A percentile compares a stretch with the other conserved stretches of the same genome.
Evolutionary conservation across 1,140 invertebrate species (phyloP).

Genomic region (Meteorus sp.): DNA sequence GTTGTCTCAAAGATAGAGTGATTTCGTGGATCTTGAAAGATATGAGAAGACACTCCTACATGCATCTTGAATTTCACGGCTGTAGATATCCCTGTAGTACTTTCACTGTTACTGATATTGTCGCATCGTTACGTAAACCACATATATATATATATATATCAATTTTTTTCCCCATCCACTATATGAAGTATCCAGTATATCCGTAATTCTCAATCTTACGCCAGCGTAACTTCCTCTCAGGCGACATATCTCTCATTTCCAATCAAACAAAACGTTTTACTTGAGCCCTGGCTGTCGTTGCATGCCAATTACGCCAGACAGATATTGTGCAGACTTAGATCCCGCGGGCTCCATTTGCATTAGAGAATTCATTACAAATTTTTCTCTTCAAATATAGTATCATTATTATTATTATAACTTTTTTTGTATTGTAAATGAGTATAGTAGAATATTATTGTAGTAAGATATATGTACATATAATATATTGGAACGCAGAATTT

Average conservation of each 20-base stretch:
- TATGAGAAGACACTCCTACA: slow-evolving; percentile 3
- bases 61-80: slow-evolving; percentile 17
- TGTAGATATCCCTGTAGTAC: too few species aligned
- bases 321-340: not conserved
- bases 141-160: not conserved
- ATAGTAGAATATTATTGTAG: too few species aligned
- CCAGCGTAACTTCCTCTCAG: slow-evolving; percentile 8
- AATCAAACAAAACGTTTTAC: slow-evolving; percentile 24
- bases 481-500: too few species aligned
- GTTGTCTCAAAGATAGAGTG: too few species aligned
- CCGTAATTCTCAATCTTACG: slow-evolving; percentile 2
- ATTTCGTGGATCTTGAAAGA: not conserved
- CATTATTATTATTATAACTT: too few species aligned
- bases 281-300: slow-evolving; percentile 32
- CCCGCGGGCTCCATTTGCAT: too few species aligned
- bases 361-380: too few species aligned
- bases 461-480: too few species aligned
- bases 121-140: not conserved
- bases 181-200: slow-evolving; percentile 24
- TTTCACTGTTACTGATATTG: slow-evolving; percentile 4
- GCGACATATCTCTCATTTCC: not conserved
- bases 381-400: too few species aligned
- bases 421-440: too few species aligned
- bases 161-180: not conserved
- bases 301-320: slow-evolving; percentile 15